Conservation (phyloP, 2,888 invertebrate genomes). For the Dusona sp. region DNA sequence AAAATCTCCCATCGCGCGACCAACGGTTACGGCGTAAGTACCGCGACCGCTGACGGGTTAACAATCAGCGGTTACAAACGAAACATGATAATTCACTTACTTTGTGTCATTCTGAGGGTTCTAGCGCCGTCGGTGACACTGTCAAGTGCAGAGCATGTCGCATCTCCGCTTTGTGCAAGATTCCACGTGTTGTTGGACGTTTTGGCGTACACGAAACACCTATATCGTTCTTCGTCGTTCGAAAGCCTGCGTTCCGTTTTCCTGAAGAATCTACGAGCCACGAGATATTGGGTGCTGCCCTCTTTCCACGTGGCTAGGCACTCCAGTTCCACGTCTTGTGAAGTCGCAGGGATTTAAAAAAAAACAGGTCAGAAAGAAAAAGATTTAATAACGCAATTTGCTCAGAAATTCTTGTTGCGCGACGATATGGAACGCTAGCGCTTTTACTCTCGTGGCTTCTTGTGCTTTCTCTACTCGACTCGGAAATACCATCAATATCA, state of each 20-base stretch:
- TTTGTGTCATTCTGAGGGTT: constrained; percentile 87
- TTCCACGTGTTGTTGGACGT: constrained; percentile 88
- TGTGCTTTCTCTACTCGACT: constrained; percentile 20
- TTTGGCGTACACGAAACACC: constrained; percentile 94
- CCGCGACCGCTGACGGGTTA: no score
- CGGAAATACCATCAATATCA: constrained; percentile 44
- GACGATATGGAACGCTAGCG: background rate
- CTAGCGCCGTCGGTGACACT: constrained; percentile 91
- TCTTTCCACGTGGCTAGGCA: constrained; percentile 95
- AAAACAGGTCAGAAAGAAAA: constrained; percentile 33
- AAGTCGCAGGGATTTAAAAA: background rate
- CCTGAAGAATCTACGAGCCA: constrained; percentile 93
- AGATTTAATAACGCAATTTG: constrained; percentile 62
- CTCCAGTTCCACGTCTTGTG: constrained; percentile 90
- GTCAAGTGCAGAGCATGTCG: constrained; percentile 91
- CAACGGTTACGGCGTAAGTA: no score
- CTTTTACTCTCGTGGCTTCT: constrained; percentile 11
- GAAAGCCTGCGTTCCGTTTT: constrained; percentile 85
- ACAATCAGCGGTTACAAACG: background rate
- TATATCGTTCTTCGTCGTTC: constrained; percentile 92
- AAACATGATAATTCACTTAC: constrained; percentile 74
- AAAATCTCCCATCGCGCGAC: no score
- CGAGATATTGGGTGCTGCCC: constrained; percentile 91
- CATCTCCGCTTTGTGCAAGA: constrained; percentile 91
- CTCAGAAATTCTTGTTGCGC: constrained; percentile 42